These are phyloP conservation scores for Orchesella flavescens DNA, from an alignment of 2,888 invertebrate species.

Conservation along the genomic window DNA sequence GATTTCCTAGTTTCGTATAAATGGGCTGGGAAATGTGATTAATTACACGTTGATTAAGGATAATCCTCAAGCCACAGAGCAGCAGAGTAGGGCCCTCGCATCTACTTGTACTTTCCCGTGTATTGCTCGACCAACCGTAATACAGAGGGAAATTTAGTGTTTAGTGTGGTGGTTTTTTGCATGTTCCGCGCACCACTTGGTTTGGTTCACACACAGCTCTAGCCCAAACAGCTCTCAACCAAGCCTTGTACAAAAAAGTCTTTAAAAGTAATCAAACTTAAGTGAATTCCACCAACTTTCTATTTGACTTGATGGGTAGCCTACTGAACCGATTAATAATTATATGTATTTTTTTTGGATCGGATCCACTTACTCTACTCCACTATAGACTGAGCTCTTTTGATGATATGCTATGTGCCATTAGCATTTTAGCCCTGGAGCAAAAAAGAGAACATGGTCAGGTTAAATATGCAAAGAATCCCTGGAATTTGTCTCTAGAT, in stretches of 20 bases:
- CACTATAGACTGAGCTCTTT: neutral
- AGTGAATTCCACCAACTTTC: constrained; percentile 6
- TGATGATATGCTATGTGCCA: neutral
- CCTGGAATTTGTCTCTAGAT: neutral
- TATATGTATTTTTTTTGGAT: neutral
- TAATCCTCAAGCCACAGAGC: constrained; percentile 50
- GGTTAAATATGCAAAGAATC: constrained; percentile 12
- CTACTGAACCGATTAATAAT: neutral
- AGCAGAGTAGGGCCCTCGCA: constrained; percentile 1
- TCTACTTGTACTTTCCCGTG: too few relatives aligned
- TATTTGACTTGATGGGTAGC: constrained; percentile 10
- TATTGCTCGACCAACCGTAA: neutral
- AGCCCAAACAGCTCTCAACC: neutral
- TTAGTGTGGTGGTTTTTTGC: too few relatives aligned
- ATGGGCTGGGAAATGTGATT: constrained; percentile 54
- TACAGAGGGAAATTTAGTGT: neutral
- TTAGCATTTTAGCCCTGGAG: too few relatives aligned
- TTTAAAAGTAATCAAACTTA: constrained; percentile 29
- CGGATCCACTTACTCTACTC: neutral
- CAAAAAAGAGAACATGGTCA: neutral
- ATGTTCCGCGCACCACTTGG: too few relatives aligned
- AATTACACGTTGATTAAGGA: constrained; percentile 62
- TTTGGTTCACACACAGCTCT: neutral
- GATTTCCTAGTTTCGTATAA: neutral
- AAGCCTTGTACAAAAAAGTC: neutral